Conservation (phyloP, 2,888 invertebrate species). For the Isoperla grammatica region DNA sequence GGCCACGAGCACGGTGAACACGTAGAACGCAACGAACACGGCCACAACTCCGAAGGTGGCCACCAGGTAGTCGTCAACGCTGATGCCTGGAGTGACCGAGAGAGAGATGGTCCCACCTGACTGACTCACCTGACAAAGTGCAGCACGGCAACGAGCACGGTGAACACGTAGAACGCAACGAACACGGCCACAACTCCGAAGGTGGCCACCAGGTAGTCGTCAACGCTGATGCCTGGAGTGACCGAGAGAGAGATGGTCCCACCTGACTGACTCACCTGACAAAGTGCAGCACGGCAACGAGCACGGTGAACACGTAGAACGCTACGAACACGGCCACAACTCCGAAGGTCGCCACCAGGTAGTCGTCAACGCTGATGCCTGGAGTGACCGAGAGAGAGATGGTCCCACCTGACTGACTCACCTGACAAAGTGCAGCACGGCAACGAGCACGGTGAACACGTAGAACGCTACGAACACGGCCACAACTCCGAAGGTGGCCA, state of each 20-base stretch:
- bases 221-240: conserved; percentile 55
- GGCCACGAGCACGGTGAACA: conserved; percentile 24
- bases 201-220: conserved; percentile 62
- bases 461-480: conserved; percentile 54
- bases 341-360: conserved; percentile 58
- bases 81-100: conserved; percentile 53
- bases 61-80: conserved; percentile 59
- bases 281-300: conserved; percentile 22
- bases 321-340: conserved; percentile 51
- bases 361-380: conserved; percentile 60
- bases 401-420: too few species aligned
- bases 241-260: conserved; percentile 40
- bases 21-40: conserved; percentile 53
- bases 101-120: conserved; percentile 31
- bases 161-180: conserved; percentile 48
- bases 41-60: conserved; percentile 56
- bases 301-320: conserved; percentile 45
- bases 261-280: conserved; percentile 22
- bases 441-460: conserved; percentile 25
- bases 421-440: conserved; percentile 26
- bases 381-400: conserved; percentile 45
- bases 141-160: conserved; percentile 22
- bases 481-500: conserved; percentile 56
- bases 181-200: conserved; percentile 53
- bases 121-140: conserved; percentile 25